Evolutionary conservation across 2,797 vertebrate species (phyloP), one percentile per base, ranked within the genome.

Genomic region (Gephyroberyx darwinii): DNA sequence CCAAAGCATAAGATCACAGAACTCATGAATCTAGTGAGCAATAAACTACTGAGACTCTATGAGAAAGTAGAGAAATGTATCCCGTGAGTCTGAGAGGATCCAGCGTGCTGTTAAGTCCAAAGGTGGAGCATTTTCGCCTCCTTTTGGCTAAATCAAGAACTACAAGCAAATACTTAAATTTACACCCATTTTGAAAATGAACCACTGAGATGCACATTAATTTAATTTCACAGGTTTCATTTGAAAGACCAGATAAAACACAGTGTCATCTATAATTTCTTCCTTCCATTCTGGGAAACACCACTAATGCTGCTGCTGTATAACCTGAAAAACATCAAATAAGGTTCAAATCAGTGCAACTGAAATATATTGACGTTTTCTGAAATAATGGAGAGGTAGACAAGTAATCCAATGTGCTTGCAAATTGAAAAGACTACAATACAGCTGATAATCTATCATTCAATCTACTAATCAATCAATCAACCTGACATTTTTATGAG

Each of bases 181-280:
- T 2, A 52, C 10, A 45, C n/a, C 0, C 5, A 37, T 5, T 14
- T 7, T 9, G 59, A 6, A 61, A 7, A 73, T 48, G 22, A 26
- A 39, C 12, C 4, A 62, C 10, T 64, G 16, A 41, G 41, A 71
- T 37, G 10, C 10, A 55, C n/a, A 30, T 54, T 0, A 0, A 13
- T 72, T 87, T 90, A 82, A 87, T 85, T 86, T 65, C 9, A 57
- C 5, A 10, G 12, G 12, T 22, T 72, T 33, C 20, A 47, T 45
- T 22, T 45, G 7, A 37, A 35, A 54, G 10, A 41, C 48, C 20
- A 56, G 50, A n/a, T 3, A 45, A 20, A 26, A 4, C 5, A 3
- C 19, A 2, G 14, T 31, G 16, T 1, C 13, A 2, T 62, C n/a
- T 74, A 47, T 35, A 9, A 35, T 2, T 17, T 14, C 19, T 33